These are phyloP conservation scores for Exocentrus adspersus DNA, from an alignment of 2,888 invertebrate genomes.

Conservation along the genomic window DNA sequence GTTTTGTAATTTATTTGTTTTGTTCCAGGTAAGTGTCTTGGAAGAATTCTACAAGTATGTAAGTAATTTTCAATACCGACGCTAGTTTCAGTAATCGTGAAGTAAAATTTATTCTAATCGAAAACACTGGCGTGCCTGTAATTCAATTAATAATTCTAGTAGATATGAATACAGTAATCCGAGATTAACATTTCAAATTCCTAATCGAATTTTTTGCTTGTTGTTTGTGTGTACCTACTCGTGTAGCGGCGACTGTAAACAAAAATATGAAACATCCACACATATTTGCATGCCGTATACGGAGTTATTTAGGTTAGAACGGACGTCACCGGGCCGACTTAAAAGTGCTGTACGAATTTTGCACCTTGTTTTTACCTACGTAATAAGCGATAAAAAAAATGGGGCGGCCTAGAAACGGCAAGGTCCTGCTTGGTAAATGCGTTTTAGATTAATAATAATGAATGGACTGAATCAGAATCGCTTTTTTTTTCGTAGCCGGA, in stretches of 20 bases:
- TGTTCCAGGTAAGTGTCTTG: background rate
- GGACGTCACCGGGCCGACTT: constrained; percentile 12
- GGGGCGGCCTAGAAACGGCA: constrained; percentile 22
- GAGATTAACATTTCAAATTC: background rate
- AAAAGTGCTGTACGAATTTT: constrained; percentile 20
- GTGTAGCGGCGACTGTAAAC: constrained; percentile 2
- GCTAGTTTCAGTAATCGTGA: too few relatives aligned
- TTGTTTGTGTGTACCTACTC: background rate
- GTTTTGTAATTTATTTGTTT: background rate
- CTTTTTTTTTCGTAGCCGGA: constrained; percentile 7
- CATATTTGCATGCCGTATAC: constrained; percentile 10
- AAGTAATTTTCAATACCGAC: too few relatives aligned
- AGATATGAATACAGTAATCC: background rate
- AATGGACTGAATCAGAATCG: constrained; percentile 6
- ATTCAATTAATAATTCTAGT: too few relatives aligned
- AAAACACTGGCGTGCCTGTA: too few relatives aligned
- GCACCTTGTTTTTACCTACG: constrained; percentile 24
- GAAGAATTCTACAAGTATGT: too few relatives aligned
- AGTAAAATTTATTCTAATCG: too few relatives aligned
- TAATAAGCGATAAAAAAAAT: constrained; percentile 15
- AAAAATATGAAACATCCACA: constrained; percentile 11
- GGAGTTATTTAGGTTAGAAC: constrained; percentile 22
- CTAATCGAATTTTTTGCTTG: background rate
- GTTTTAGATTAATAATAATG: constrained; percentile 23
- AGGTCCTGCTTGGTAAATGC: constrained; percentile 18